phyloP scores from a whole-genome alignment of 2,113 vertebrate genomes.

The Camelus bactrianus region DNA sequence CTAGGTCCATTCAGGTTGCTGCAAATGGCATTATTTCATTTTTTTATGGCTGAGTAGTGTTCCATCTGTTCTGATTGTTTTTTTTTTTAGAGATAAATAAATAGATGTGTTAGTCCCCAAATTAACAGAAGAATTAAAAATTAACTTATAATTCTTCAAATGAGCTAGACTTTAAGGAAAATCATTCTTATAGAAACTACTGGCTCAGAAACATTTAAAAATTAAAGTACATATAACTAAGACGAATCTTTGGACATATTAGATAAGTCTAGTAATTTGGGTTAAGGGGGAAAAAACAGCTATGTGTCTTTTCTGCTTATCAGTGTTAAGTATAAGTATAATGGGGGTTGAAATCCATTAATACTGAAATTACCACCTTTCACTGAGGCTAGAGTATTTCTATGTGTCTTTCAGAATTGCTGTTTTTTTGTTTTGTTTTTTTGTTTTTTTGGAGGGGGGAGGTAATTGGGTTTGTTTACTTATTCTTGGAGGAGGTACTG shows the following conservation, averaged over 20 bases:
- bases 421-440: too few relatives aligned
- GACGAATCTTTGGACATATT: neutral
- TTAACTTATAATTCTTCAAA: neutral
- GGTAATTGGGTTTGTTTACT: too few relatives aligned
- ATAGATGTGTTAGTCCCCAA: neutral
- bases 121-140: conserved; percentile 2
- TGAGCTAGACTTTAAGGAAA: neutral
- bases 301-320: neutral
- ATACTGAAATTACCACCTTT: neutral
- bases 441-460: too few relatives aligned
- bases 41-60: too few relatives aligned
- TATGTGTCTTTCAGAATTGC: neutral
- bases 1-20: too few relatives aligned
- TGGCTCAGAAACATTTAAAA: neutral
- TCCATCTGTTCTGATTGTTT: conserved; percentile 1
- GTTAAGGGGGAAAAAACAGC: neutral
- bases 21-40: too few relatives aligned
- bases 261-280: neutral
- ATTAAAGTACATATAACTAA: neutral
- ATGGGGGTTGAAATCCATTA: neutral
- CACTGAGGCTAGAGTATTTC: neutral
- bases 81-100: neutral
- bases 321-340: neutral
- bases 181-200: conserved; percentile 1
- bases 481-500: too few relatives aligned